phyloP scores from a whole-genome alignment of 2,797 vertebrate genomes.

The Calcarius lapponicus region DNA sequence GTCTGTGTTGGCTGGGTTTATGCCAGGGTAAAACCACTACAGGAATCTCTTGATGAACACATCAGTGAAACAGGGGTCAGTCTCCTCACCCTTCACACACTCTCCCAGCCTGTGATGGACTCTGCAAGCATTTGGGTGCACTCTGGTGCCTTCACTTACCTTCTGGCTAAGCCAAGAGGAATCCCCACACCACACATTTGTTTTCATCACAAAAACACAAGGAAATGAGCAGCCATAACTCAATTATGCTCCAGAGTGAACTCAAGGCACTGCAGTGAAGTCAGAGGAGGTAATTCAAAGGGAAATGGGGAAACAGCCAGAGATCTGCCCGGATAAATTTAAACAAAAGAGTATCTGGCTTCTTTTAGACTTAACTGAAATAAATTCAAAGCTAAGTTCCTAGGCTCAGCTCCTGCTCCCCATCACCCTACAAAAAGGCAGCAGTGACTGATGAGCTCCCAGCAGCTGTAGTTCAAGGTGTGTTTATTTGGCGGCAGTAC shows the following conservation, averaged over 20 bases:
- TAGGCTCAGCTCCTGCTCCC: background rate
- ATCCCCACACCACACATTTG: background rate
- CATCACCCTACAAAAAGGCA: background rate
- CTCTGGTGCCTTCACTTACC: background rate
- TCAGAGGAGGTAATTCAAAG: background rate
- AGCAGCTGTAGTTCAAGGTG: background rate
- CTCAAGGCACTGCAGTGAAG: background rate
- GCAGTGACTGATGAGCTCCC: background rate
- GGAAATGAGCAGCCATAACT: background rate
- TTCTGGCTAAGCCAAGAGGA: background rate
- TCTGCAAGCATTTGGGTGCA: background rate
- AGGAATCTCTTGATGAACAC: background rate
- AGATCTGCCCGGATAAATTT: background rate
- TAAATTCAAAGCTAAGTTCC: background rate
- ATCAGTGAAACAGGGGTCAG: background rate
- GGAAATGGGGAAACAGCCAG: background rate
- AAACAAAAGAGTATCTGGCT: constrained; percentile 27
- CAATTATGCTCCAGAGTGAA: background rate
- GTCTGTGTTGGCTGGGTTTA: background rate
- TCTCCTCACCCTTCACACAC: rapidly evolving
- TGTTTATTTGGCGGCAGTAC: background rate
- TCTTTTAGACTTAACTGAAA: background rate
- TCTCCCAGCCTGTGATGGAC: background rate
- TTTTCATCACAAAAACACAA: background rate
- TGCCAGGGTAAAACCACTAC: background rate